Evolutionary conservation across 2,797 vertebrate genomes (phyloP).

Genomic region (Percopsis omiscomaycus): DNA sequence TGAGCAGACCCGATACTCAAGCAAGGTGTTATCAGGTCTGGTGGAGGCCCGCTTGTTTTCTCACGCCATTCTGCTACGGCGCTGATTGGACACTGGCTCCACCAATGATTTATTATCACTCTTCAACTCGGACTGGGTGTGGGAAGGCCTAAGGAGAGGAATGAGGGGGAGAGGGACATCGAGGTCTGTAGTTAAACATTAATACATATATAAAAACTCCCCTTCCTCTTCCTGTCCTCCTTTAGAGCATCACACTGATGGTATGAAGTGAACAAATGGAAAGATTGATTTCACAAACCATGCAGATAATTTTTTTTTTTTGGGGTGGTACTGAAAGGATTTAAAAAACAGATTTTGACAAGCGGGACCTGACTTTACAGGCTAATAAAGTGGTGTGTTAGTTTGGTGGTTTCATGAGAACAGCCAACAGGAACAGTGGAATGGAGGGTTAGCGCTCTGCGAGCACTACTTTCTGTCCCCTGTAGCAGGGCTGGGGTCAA

Average conservation of each 20-base stretch:
- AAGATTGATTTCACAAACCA: conserved; percentile 70
- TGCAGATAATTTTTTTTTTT: conserved; percentile 43
- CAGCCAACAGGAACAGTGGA: conserved; percentile 13
- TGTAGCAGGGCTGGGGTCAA: neutral
- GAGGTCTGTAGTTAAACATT: conserved; percentile 68
- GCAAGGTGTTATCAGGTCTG: conserved; percentile 57
- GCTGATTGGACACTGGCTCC: conserved; percentile 68
- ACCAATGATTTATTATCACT: conserved; percentile 66
- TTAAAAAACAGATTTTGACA: conserved; percentile 66
- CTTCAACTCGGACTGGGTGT: conserved; percentile 44
- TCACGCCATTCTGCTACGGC: conserved; percentile 56
- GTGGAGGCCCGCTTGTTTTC: conserved; percentile 60
- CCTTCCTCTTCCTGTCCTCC: conserved; percentile 11
- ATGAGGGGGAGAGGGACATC: conserved; percentile 17
- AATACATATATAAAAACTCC: conserved; percentile 55
- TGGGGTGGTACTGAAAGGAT: conserved; percentile 60
- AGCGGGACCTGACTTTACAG: conserved; percentile 57
- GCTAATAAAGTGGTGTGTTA: conserved; percentile 61
- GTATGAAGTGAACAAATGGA: conserved; percentile 69
- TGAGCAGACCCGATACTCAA: conserved; percentile 41
- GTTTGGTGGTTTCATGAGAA: conserved; percentile 22
- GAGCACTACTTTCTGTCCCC: conserved; percentile 3
- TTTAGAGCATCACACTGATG: conserved; percentile 53
- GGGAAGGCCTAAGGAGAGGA: conserved; percentile 22
- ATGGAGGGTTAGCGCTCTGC: conserved; percentile 6